Evolutionary conservation across 2,888 invertebrate species (phyloP), one percentile per base, ranked within the genome.

Genomic region (Mimumesa dahlbomi): DNA sequence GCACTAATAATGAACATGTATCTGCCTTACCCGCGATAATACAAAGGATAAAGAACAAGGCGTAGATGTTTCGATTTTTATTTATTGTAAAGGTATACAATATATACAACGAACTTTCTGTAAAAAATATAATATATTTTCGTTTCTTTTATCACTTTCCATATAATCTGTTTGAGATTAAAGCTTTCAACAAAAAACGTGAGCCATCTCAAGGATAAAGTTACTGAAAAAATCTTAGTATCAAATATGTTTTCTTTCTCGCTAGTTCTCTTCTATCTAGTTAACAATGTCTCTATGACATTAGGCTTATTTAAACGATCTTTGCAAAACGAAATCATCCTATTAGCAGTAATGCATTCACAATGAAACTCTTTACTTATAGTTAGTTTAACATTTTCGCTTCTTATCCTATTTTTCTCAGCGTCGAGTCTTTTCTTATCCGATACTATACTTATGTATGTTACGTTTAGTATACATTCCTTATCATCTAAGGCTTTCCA

Each of bases 401-500:
- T 13, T 0, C 38, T 25, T 0, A 1, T 6, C 4, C 13, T n/a
- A 2, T 38, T 48, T 1, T 42, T 25, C 7, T 7, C 3, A n/a
- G 3, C 18, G 31, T 53, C 16, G 2, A 36, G 29, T 21, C 36
- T 29, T 5, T 61, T 52, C 1, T 50, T 14, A 21, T 64, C 43
- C 1, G 50, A 3, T 11, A 67, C 52, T n/a, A 81, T 53, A 6
- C 77, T 75, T 34, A 88, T 76, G 25, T 84, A 83, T 2, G 65
- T 76, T 16, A 78, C 77, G 50, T 77, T 82, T 2, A 88, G 11
- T 3, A 79, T 48, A 14, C 69, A 50, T 22, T 70, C 61, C 2
- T 64, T 54, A 1, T 54, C 18, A 49, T 86, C 82, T 11, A 87
- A 59, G 11, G 82, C 46, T 49, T 83, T 78, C 86, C 85, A 87